Percentiles rank a stretch among this genome's conserved stretches.
Conservation (phyloP, 2,113 vertebrate species). For the Lepisosteus oculatus region DNA sequence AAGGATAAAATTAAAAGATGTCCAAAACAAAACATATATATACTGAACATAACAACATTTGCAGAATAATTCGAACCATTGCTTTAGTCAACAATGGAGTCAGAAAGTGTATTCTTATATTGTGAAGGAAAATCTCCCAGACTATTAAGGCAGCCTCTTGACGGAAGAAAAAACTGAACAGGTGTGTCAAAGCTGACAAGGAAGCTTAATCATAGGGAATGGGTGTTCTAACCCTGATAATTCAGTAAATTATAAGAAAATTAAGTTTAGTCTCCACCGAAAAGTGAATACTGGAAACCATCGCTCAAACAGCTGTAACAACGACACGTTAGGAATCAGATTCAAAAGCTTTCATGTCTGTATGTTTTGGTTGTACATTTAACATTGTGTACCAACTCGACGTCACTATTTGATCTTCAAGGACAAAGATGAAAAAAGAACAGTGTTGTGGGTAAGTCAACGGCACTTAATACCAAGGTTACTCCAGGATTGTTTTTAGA, state of each 20-base stretch:
- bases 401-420: slow-evolving; percentile 53
- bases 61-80: too few relatives aligned
- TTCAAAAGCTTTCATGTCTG: slow-evolving; percentile 39
- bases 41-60: too few relatives aligned
- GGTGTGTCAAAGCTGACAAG: not conserved
- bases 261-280: not conserved
- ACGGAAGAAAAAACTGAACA: not conserved
- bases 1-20: too few relatives aligned
- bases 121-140: too few relatives aligned
- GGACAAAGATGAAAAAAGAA: slow-evolving; percentile 51
- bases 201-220: not conserved
- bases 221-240: not conserved
- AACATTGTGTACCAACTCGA: slow-evolving; percentile 36
- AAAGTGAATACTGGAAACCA: not conserved
- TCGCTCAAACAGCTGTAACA: slow-evolving; percentile 3
- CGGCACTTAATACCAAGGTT: slow-evolving; percentile 70
- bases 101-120: too few relatives aligned
- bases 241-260: not conserved
- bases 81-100: too few relatives aligned
- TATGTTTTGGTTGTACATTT: slow-evolving; percentile 56
- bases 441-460: slow-evolving; percentile 21
- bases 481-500: slow-evolving; percentile 55
- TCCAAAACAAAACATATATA: too few relatives aligned
- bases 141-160: not conserved
- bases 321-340: not conserved